These are phyloP conservation scores for Ferrisia virgata DNA, from an alignment of 2,888 invertebrate genomes.

Conservation along the genomic window DNA sequence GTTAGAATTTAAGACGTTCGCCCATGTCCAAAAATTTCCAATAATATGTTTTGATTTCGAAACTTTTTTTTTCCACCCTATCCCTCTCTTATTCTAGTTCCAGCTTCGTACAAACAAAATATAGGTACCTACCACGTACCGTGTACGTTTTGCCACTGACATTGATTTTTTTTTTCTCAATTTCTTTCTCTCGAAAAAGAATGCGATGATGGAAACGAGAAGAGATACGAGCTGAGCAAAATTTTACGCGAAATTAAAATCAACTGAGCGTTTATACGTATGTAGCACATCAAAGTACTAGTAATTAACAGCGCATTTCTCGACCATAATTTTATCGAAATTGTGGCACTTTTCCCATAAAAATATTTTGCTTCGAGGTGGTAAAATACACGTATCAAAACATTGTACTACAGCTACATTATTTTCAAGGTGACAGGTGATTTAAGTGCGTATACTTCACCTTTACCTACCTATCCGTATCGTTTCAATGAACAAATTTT, in stretches of 20 bases:
- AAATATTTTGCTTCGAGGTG: background rate
- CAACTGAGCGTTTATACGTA: background rate
- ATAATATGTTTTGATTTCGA: conserved; percentile 5
- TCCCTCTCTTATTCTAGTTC: background rate
- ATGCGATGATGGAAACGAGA: background rate
- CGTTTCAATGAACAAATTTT: no score
- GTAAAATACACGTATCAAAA: background rate
- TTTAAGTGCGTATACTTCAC: no score
- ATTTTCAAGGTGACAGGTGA: background rate
- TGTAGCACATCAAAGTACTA: background rate
- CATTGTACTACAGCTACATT: background rate
- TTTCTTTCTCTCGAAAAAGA: no score
- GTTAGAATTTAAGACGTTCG: background rate
- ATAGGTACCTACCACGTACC: no score
- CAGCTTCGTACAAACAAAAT: background rate
- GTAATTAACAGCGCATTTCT: background rate
- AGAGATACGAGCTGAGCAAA: background rate
- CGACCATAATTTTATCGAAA: background rate
- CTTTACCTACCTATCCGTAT: no score
- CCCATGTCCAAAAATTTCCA: background rate
- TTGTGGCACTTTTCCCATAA: conserved; percentile 5
- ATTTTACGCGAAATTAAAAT: background rate
- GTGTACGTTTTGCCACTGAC: background rate
- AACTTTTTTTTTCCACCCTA: background rate
- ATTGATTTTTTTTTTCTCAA: background rate